Evolutionary conservation across 2,797 vertebrate genomes (phyloP).

Genomic region (Carcharodon carcharias): DNA sequence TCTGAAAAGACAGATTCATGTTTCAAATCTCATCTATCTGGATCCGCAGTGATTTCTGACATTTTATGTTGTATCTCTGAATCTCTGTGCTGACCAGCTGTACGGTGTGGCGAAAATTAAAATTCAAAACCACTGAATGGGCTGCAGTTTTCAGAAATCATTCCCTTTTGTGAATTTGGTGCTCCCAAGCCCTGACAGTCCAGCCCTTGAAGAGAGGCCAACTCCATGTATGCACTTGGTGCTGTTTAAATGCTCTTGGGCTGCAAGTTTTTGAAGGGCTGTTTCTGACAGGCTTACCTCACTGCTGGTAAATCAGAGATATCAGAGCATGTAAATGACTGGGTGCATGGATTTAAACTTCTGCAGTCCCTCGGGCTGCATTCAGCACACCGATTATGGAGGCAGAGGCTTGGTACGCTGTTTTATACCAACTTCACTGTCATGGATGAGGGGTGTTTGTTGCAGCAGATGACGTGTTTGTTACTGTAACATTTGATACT

Average conservation of each 20-base stretch:
- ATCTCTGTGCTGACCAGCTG: background rate
- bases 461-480: background rate
- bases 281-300: background rate
- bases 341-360: background rate
- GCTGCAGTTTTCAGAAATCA: background rate
- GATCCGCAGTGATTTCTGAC: background rate
- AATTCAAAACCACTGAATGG: background rate
- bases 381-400: background rate
- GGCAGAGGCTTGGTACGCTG: too few relatives aligned
- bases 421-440: background rate
- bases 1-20: too few relatives aligned
- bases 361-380: background rate
- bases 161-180: background rate
- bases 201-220: background rate
- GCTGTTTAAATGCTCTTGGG: background rate
- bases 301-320: background rate
- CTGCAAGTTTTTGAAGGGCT: background rate
- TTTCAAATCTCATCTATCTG: background rate
- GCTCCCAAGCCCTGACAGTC: background rate
- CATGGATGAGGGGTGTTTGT: background rate
- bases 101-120: background rate
- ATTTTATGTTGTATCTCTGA: background rate
- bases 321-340: background rate
- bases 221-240: background rate
- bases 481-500: background rate